A percentile compares a stretch with the other conserved stretches of the same genome.
Conservation (phyloP, 2,888 invertebrate species). For the Torymus aiolomorphi region DNA sequence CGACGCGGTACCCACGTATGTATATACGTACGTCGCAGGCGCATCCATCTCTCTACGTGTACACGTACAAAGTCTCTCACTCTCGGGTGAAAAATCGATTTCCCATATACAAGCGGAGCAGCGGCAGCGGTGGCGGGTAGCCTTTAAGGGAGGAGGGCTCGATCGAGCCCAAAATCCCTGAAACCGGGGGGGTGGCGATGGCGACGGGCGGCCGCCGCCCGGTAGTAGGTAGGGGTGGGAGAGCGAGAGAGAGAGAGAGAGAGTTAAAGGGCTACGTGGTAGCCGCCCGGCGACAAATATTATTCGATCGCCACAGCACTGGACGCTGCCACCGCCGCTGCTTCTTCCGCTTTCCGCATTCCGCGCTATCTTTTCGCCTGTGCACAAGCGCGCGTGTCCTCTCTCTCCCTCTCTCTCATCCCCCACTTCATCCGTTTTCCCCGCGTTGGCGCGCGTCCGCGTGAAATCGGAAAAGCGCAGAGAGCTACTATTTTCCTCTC, state of each 20-base stretch:
- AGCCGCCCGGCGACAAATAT: conserved; percentile 9
- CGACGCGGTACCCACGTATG: not conserved
- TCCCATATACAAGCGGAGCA: conserved; percentile 66
- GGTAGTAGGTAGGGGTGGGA: no score
- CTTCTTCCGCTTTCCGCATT: conserved; percentile 37
- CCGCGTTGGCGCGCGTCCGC: conserved; percentile 1
- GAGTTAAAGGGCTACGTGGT: conserved; percentile 55
- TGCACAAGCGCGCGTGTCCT: not conserved
- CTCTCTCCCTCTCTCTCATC: conserved; percentile 24
- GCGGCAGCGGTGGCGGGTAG: not conserved
- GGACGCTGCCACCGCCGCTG: no score
- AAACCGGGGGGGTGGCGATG: conserved; percentile 30
- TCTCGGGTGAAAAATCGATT: conserved; percentile 70
- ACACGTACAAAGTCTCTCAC: conserved; percentile 6
- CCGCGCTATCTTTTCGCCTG: conserved; percentile 16
- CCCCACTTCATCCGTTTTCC: no score
- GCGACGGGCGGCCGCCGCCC: conserved; percentile 14
- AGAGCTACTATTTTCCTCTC: conserved; percentile 37
- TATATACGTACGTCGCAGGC: not conserved
- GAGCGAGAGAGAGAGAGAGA: no score
- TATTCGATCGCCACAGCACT: not conserved
- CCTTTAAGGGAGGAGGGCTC: conserved; percentile 4
- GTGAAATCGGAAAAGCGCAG: conserved; percentile 48
- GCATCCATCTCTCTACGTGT: conserved; percentile 1
- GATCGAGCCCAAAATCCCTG: conserved; percentile 44